Evolutionary conservation across 2,888 invertebrate species (phyloP), one percentile per base, ranked within the genome.

Genomic region (Melipona beecheii): DNA sequence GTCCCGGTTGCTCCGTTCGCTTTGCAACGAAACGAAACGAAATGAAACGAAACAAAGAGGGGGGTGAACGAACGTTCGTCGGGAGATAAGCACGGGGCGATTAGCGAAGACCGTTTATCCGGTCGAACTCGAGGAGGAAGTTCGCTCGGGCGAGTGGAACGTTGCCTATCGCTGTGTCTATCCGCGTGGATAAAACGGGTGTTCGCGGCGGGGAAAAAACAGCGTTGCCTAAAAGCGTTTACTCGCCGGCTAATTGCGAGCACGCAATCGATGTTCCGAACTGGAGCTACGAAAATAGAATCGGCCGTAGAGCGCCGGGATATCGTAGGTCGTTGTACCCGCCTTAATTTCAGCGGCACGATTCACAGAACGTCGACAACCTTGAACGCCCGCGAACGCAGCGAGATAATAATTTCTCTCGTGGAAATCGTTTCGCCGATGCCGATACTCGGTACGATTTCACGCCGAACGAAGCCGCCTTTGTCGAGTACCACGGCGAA

Each of bases 311-410:
- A 52, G 36, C 64, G 31, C 52, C 31, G 52, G 64, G 31, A 50
- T 62, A 54, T 65, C 74, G 43, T 56, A 66, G 74, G 74, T 75
- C 74, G 65, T 66, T 66, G 74, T 66, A 66, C 74, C 24, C 65
- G 65, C 27, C 49, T 56, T 36, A 75, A 66, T 75, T 56, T 66
- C 54, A 64, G 52, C 72, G 60, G n/a, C 62, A 11, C 73, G 73
- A 74, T 64, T 74, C 73, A 21, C 5, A 4, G 54, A 54, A 19
- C 19, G 43, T 21, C 58, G 52, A 43, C 6, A 36, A 75, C 74
- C 74, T 75, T 66, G 74, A 64, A 52, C 64, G 2, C 15, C 2
- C 6, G 17, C n/a, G 56, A 56, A 56, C 2, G 36, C 36, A 56
- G 2, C 56, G 56, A 43, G 9, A 43, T 31, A 9, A 43, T 11